Evolutionary conservation across 2,797 vertebrate genomes (phyloP), one percentile per base, ranked within the genome.

Genomic region (Megaceryle alcyon): DNA sequence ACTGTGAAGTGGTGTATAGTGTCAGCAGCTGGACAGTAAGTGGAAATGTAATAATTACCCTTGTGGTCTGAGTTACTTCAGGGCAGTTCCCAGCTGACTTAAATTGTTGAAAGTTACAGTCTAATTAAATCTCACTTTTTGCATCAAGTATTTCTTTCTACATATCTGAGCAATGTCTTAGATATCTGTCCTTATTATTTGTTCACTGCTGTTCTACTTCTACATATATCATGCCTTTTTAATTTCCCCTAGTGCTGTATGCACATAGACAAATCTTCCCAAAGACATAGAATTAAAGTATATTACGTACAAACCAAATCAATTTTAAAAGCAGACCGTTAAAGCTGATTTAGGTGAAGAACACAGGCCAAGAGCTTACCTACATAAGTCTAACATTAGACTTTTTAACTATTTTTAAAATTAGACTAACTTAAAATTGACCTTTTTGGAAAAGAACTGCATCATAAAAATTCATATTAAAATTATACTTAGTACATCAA

Each of bases 11-110:
- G 69, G 46, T 82, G 83, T 89, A 91, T 68, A 89, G 31, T 61
- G 60, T 71, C 53, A 91, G 93, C 78, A 95, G 84, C 86, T 92
- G 92, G 80, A 75, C 71, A 68, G 59, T 60, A 76, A 90, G 79
- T 66, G 77, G 63, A 79, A 82, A 82, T 17, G 5, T 79, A 66
- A 73, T 39, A 87, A 88, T 88, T 48, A 83, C 46, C 46, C 78
- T 64, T 59, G 90, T 66, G 77, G 80, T 80, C 66, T 56, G 66
- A 84, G 73, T 60, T 84, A 69, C 73, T 94, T 60, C 65, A 75
- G 82, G 53, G 86, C 59, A 49, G 3, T 7, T 93, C 90, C 81
- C 88, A 79, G 51, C 29, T 82, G 90, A 96, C 56, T 82, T 44
- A 73, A 64, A 60, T 7, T 90, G 73, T 61, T 95, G 79, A 44